phyloP scores from a whole-genome alignment of 1,140 invertebrate genomes.

The Neuroterus valhalla region DNA sequence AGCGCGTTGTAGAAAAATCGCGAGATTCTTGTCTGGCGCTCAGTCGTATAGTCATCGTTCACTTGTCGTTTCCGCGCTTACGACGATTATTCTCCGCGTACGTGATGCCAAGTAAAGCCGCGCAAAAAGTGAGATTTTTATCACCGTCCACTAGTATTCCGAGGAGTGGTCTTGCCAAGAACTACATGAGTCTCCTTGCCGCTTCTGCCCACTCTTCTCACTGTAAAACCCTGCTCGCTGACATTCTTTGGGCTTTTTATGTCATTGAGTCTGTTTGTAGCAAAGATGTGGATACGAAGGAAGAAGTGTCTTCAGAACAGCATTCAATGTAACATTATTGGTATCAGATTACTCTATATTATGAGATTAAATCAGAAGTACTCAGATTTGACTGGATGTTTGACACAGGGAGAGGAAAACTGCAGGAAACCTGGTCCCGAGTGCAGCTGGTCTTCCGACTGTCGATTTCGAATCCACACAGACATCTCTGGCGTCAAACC shows the following conservation, averaged over 20 bases:
- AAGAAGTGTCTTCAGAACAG: slow-evolving; percentile 15
- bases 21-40: not conserved
- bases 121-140: slow-evolving; percentile 27
- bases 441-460: too few species aligned
- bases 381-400: too few species aligned
- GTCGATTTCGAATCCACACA: too few species aligned
- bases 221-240: slow-evolving; percentile 17
- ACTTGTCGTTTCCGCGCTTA: slow-evolving; percentile 30
- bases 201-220: slow-evolving; percentile 27
- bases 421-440: too few species aligned
- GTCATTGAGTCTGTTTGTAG: slow-evolving; percentile 25
- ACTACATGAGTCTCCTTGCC: slow-evolving; percentile 6
- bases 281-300: slow-evolving; percentile 14
- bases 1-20: not conserved
- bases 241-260: slow-evolving; percentile 28
- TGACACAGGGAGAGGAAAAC: too few species aligned
- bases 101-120: slow-evolving; percentile 28
- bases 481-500: too few species aligned
- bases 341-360: too few species aligned
- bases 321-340: not conserved
- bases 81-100: slow-evolving; percentile 32
- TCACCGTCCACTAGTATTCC: slow-evolving; percentile 29
- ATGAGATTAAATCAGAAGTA: too few species aligned
- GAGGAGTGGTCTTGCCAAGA: slow-evolving; percentile 28
- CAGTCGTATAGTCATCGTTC: not conserved